These are phyloP conservation scores for Megastigmus dorsalis DNA, from an alignment of 2,888 invertebrate genomes.

Conservation along the genomic window DNA sequence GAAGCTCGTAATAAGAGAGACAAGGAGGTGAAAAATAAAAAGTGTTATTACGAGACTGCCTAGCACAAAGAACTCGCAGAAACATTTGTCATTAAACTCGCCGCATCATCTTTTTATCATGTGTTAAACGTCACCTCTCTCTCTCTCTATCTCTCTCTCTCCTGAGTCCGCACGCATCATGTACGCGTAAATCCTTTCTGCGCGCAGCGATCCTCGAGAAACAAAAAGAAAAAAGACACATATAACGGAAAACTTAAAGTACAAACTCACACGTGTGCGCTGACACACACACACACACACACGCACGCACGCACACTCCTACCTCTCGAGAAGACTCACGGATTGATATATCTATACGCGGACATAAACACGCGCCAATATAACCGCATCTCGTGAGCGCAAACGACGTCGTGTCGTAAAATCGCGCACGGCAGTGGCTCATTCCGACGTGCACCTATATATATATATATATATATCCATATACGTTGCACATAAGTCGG, in stretches of 20 bases:
- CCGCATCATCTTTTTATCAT: conserved; percentile 21
- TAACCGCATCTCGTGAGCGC: conserved; percentile 26
- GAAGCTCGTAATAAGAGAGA: too few relatives aligned
- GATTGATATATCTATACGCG: not conserved
- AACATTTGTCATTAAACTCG: conserved; percentile 18
- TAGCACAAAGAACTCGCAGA: not conserved
- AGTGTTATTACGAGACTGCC: not conserved
- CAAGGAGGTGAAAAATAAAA: not conserved
- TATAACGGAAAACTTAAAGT: conserved; percentile 2
- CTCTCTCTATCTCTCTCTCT: too few relatives aligned
- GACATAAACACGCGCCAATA: conserved; percentile 24
- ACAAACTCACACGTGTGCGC: not conserved
- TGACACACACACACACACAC: not conserved
- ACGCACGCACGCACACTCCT: not conserved
- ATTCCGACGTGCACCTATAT: not conserved
- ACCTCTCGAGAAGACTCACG: too few relatives aligned
- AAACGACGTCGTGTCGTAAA: conserved; percentile 25
- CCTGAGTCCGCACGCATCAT: too few relatives aligned
- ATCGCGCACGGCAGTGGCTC: conserved; percentile 16
- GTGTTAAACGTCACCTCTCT: conserved; percentile 30
- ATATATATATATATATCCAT: too few relatives aligned
- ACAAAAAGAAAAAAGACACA: not conserved
- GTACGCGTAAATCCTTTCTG: too few relatives aligned
- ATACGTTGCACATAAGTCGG: conserved; percentile 23
- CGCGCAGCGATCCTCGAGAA: too few relatives aligned